Base-by-base conservation (phyloP, 2,113 vertebrate species). In the Anolis carolinensis region DNA sequence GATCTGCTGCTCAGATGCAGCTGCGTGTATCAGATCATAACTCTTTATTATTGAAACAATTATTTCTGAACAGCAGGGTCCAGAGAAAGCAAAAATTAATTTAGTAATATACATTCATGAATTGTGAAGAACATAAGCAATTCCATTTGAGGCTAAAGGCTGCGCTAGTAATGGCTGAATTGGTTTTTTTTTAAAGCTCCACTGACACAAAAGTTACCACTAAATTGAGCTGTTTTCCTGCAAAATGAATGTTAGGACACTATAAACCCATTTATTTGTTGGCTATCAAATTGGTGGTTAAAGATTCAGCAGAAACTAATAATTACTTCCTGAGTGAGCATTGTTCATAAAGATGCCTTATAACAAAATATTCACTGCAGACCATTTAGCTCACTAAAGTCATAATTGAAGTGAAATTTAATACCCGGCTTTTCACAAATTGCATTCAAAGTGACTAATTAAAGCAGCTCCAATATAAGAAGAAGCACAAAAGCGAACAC, bases 311-410 rank as follows among this genome's bases (percentile, higher is more conserved):
- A 95, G 95, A 95, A 92, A 95, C 93, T 94, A 94, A 92, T 95
- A 95, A 96, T 95, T 94, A 86, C 91, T 95, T 94, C 95, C 95
- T 94, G 92, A 95, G 93, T 95, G 93, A 92, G 94, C 93, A 55
- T 79, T 93, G 96, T 95, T 92, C 34, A 90, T 89, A 86, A 92
- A 93, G 91, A 91, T 90, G 91, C 84, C 65, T 86, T 89, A 88
- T 91, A 93, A 82, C 9, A 74, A 91, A 93, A 79, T 88, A 82
- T 73, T 89, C 81, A 81, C 62, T 87, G 77, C 93, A 93, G 88
- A 90, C 87, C 85, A 89, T 84, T 87, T 90, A 89, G 86, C 71
- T 95, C 86, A 84, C 78, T 91, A 91, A 92, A 94, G 94, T 94
- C 90, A 87, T 90, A 87, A 90, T 79, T 89, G 91, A 90, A 85